A percentile compares a stretch with the other conserved stretches of the same genome.
Conservation (phyloP, 2,888 invertebrate genomes). For the Eupeodes latifasciatus region DNA sequence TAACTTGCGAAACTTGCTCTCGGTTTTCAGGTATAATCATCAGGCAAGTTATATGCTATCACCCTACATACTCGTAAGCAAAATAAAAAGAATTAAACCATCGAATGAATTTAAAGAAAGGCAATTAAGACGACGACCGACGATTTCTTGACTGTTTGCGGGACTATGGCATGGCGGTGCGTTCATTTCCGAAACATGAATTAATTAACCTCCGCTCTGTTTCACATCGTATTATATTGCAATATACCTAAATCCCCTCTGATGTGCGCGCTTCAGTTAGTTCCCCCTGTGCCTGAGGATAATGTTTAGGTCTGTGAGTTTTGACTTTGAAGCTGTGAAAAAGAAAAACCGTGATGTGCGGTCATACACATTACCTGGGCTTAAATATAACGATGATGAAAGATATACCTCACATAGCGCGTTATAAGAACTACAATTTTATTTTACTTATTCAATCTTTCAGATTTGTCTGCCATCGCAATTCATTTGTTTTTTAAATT, state of each 20-base stretch:
- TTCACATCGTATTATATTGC: constrained; percentile 60
- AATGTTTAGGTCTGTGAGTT: constrained; percentile 12
- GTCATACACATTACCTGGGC: constrained; percentile 51
- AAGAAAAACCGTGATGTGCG: constrained; percentile 44
- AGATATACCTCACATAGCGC: constrained; percentile 4
- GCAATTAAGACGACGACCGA: constrained; percentile 56
- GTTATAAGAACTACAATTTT: constrained; percentile 23
- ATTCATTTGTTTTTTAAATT: not conserved
- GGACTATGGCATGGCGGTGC: constrained; percentile 19
- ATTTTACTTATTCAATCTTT: constrained; percentile 41
- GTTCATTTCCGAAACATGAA: constrained; percentile 51
- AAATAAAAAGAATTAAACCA: constrained; percentile 12
- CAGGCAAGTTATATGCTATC: not conserved
- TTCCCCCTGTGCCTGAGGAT: constrained; percentile 32
- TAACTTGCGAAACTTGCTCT: constrained; percentile 7
- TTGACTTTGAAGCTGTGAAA: constrained; percentile 10
- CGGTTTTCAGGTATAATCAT: not conserved
- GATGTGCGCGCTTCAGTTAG: constrained; percentile 42
- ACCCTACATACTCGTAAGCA: not conserved
- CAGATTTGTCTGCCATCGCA: constrained; percentile 25
- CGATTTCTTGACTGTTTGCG: not conserved
- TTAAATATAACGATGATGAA: not conserved
- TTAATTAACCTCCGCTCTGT: constrained; percentile 70
- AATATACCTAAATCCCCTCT: constrained; percentile 23
- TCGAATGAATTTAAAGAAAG: constrained; percentile 51